Evolutionary conservation across 2,113 vertebrate genomes (phyloP).

Genomic region (Vombatus ursinus): DNA sequence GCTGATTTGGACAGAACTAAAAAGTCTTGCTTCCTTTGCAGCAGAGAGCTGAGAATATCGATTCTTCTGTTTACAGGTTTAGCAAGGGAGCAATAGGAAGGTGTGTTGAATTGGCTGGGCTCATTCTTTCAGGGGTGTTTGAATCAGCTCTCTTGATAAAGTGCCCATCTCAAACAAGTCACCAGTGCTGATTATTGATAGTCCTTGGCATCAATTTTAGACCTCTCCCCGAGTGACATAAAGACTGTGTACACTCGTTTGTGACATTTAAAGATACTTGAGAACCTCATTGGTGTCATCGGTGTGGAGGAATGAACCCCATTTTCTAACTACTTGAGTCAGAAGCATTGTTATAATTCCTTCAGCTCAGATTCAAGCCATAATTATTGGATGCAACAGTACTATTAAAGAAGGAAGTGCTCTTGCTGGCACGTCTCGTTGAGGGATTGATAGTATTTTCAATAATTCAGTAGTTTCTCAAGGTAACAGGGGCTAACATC

Average conservation of each 20-base stretch:
- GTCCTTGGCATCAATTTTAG: neutral
- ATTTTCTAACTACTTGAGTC: conserved; percentile 15
- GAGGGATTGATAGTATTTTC: conserved; percentile 9
- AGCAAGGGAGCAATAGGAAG: conserved; percentile 6
- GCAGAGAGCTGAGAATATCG: neutral
- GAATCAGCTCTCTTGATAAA: neutral
- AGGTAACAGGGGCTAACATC: neutral
- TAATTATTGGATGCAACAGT: conserved; percentile 10
- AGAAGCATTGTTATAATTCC: neutral
- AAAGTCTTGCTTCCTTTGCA: neutral
- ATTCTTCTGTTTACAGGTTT: neutral
- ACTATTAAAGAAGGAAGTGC: neutral
- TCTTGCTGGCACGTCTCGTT: neutral
- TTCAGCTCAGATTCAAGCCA: conserved; percentile 13
- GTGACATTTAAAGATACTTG: conserved; percentile 5
- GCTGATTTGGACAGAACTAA: neutral
- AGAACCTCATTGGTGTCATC: neutral
- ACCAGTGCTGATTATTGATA: conserved; percentile 31
- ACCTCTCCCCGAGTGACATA: neutral
- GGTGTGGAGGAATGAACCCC: neutral
- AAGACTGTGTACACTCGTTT: neutral
- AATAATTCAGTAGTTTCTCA: neutral
- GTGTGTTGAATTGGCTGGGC: conserved; percentile 22
- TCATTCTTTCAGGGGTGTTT: neutral
- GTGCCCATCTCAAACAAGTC: neutral